phyloP scores from a whole-genome alignment of 1,140 invertebrate species.

The Leptinotarsa undecemlineata region DNA sequence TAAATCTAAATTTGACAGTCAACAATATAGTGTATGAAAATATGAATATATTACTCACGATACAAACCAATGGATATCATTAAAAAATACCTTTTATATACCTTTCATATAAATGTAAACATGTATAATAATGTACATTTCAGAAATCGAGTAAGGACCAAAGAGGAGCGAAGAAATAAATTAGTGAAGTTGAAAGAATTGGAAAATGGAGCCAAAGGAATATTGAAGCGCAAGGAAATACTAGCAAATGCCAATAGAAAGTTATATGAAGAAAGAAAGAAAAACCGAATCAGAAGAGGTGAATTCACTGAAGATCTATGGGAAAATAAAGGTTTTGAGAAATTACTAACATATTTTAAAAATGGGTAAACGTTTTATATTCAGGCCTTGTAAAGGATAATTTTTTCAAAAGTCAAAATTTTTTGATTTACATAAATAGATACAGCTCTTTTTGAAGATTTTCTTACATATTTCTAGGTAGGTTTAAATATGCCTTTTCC shows the following conservation, averaged over 20 bases:
- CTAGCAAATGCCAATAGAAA: constrained; percentile 53
- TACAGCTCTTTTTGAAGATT: no score
- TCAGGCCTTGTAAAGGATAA: no score
- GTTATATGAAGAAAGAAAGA: constrained; percentile 50
- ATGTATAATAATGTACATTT: constrained; percentile 12
- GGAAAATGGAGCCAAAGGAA: constrained; percentile 47
- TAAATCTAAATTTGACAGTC: no score
- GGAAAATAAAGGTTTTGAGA: constrained; percentile 44
- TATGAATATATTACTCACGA: no score
- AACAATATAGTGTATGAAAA: no score
- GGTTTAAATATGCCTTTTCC: no score
- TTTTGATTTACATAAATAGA: no score
- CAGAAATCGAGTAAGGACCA: constrained; percentile 57
- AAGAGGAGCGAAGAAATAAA: constrained; percentile 59
- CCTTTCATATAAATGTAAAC: background rate
- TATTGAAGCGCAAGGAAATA: constrained; percentile 57
- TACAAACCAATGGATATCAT: no score
- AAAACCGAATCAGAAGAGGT: constrained; percentile 52
- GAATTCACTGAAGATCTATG: constrained; percentile 59
- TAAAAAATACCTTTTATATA: no score
- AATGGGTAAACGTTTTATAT: background rate
- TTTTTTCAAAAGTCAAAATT: no score
- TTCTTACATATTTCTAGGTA: no score
- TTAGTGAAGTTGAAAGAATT: constrained; percentile 53
- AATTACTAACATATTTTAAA: background rate